phyloP scores from a whole-genome alignment of 1,140 invertebrate species.

The Meloidogyne chitwoodi region DNA sequence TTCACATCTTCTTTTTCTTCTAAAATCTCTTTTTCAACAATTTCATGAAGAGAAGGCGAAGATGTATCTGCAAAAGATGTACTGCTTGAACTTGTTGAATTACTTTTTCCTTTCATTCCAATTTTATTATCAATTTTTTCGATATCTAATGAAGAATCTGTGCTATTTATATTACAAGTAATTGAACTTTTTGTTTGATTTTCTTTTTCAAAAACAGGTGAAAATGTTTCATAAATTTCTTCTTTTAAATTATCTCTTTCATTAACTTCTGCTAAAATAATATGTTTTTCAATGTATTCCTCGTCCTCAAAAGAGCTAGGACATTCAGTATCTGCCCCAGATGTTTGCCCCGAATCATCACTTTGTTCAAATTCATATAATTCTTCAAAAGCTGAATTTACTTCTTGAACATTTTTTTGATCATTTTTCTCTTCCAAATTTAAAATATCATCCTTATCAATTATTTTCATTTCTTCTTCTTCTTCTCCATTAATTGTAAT shows the following conservation, averaged over 20 bases:
- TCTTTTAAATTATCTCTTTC: neutral
- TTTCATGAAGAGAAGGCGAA: neutral
- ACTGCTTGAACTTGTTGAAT: neutral
- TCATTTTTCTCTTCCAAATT: neutral
- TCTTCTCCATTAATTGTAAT: neutral
- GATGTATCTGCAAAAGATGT: neutral
- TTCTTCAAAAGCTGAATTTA: neutral
- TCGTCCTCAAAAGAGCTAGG: neutral
- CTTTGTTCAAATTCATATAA: neutral
- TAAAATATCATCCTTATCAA: neutral
- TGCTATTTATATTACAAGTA: neutral
- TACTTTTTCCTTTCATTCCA: neutral
- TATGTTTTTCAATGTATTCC: neutral
- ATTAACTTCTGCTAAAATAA: neutral
- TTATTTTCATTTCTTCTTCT: neutral
- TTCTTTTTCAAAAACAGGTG: neutral
- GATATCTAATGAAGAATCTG: neutral
- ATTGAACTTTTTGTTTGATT: neutral
- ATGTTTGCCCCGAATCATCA: neutral
- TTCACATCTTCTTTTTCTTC: neutral
- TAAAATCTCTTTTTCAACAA: neutral
- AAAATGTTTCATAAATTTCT: neutral
- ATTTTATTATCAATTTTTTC: neutral
- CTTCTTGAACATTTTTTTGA: neutral
- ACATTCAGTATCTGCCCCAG: slow-evolving; percentile 1